Evolutionary conservation across 2,113 vertebrate species (phyloP).

Genomic region (Chamaea fasciata): DNA sequence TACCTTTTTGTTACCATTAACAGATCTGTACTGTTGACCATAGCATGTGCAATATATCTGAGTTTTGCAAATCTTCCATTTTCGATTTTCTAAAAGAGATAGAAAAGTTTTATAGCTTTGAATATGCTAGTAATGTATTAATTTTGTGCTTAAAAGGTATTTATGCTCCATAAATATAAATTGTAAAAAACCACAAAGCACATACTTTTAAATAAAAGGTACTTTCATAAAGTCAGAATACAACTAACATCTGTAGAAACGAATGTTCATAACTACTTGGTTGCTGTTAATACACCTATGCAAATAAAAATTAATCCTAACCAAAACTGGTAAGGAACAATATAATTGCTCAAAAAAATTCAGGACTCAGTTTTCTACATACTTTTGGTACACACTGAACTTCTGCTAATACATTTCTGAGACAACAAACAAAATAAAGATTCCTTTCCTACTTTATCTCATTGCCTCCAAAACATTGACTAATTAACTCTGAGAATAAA

Average conservation of each 20-base stretch:
- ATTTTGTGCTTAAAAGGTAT: not conserved
- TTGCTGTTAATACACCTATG: not conserved
- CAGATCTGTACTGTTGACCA: slow-evolving; percentile 93
- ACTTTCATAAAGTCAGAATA: not conserved
- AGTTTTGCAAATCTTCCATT: slow-evolving; percentile 96
- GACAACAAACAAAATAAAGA: not conserved
- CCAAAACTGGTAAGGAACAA: not conserved
- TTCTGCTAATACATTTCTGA: not conserved
- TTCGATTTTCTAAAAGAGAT: slow-evolving; percentile 89
- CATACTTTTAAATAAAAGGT: not conserved
- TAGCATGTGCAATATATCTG: slow-evolving; percentile 93
- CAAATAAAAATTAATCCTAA: not conserved
- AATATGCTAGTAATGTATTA: not conserved
- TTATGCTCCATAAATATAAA: not conserved
- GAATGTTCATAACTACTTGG: not conserved
- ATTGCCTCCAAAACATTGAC: not conserved
- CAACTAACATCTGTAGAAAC: not conserved
- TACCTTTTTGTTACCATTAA: slow-evolving; percentile 97
- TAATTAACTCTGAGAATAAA: not conserved
- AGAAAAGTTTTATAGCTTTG: slow-evolving; percentile 25
- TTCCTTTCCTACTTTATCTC: not conserved
- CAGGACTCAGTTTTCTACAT: not conserved
- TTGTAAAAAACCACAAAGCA: not conserved
- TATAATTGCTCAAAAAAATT: not conserved
- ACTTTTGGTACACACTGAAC: not conserved